phyloP scores from a whole-genome alignment of 2,113 vertebrate genomes.

The Phyllostomus hastatus region DNA sequence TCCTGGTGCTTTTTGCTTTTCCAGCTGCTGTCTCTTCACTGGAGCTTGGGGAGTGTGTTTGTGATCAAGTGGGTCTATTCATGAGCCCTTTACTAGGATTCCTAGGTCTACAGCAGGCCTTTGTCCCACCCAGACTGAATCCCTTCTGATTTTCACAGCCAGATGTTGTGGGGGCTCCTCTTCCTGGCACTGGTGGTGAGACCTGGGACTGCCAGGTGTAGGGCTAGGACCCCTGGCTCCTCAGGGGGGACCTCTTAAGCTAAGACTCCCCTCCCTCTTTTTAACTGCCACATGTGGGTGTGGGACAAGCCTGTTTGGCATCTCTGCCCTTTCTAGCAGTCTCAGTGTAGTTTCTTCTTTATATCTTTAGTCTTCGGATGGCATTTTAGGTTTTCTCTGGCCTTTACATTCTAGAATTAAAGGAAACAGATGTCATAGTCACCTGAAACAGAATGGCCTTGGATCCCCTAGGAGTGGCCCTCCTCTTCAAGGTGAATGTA shows the following conservation, averaged over 20 bases:
- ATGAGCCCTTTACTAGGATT: background rate
- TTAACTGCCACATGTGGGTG: background rate
- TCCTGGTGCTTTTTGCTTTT: background rate
- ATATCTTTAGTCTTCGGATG: background rate
- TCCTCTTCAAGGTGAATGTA: no score
- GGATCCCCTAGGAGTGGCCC: fast-evolving
- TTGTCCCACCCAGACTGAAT: background rate
- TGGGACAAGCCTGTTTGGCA: background rate
- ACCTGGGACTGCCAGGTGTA: background rate
- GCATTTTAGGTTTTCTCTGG: background rate
- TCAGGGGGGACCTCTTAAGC: background rate
- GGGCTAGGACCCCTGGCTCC: background rate
- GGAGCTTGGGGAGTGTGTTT: background rate
- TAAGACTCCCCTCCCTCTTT: background rate
- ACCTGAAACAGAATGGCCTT: background rate
- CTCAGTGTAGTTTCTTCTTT: background rate
- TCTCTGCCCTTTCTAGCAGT: background rate
- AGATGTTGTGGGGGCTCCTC: no score
- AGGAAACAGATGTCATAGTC: background rate
- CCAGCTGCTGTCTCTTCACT: background rate
- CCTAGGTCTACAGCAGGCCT: background rate
- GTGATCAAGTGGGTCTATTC: background rate
- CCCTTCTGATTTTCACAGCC: background rate
- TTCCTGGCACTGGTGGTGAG: no score
- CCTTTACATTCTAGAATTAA: background rate